Conservation (phyloP, 2,797 vertebrate species). For the Sylvia borin region DNA sequence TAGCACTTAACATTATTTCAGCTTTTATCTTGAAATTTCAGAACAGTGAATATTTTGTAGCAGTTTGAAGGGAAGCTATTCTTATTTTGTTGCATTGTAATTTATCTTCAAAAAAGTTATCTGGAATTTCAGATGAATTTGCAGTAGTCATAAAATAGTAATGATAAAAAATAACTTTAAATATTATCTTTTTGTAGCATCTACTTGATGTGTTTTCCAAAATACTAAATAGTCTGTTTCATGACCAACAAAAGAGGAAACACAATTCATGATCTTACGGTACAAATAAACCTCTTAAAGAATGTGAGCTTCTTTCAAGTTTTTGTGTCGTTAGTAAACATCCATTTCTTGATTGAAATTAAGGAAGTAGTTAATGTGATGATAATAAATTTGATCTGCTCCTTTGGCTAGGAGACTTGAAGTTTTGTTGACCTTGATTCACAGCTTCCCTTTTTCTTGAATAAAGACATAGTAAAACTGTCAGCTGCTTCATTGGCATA, state of each 20-base stretch:
- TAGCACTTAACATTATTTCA: background rate
- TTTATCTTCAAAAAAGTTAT: background rate
- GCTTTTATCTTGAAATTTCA: background rate
- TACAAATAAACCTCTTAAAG: background rate
- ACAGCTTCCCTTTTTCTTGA: background rate
- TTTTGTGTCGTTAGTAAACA: background rate
- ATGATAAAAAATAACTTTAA: background rate
- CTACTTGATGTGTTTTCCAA: background rate
- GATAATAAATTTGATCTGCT: background rate
- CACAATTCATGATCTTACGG: accelerated
- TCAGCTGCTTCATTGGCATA: background rate
- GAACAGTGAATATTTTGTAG: background rate
- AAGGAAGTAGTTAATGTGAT: background rate
- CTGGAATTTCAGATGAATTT: background rate
- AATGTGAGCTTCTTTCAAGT: background rate
- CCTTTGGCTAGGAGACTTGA: background rate
- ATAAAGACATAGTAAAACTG: background rate
- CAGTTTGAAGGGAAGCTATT: background rate
- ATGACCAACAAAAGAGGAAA: background rate
- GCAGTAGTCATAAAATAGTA: background rate
- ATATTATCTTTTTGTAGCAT: background rate
- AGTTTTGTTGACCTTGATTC: background rate
- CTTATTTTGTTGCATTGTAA: background rate
- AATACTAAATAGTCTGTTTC: background rate
- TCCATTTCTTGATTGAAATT: background rate